Evolutionary conservation across 2,113 vertebrate species (phyloP), one percentile per base, ranked within the genome.

Genomic region (Microtus pennsylvanicus): DNA sequence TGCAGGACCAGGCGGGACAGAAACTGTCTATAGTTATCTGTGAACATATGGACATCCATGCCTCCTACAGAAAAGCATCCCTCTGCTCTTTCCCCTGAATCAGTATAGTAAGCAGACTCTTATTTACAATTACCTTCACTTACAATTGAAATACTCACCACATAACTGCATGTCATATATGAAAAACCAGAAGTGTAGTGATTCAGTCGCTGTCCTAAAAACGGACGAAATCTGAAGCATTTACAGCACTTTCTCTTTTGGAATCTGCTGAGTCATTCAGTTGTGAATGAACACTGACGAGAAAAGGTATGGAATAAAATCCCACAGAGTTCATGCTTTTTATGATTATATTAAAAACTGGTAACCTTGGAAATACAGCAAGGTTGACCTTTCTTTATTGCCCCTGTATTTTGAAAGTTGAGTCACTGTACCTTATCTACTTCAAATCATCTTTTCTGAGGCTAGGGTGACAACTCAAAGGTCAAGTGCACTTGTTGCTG

Each of bases 71-170:
- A 88, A 77, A 70, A 92, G 38, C 47, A 52, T 92, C 72, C 55
- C 35, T 94, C 47, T 76, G 75, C 22, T 67, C 76, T 92, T 33
- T 63, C 75, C 35, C 81, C 58, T 67, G 9, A 78, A 38, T 50
- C 65, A 70, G 0, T 90, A 58, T 81, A 63, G 26, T 78, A 77
- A 87, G 55, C 50, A 81, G 91, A 81, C 50, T 86, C 45, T 65
- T 65, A 81, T 38, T 96, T 82, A 93, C 33, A 72, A 92, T 91
- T 93, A 52, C 38, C 90, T 95, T 90, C 33, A 82, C 26, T 91
- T 93, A 75, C 58, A 76, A 24, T 87, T 90, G 81, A 88, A 95
- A 93, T 19, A 74, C 22, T 35, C 7, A 87, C 42, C 75, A 76
- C 69, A 35, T 89, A 61, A 16, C 38, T 94, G 26, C 35, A 91